Evolutionary conservation across 2,797 vertebrate genomes (phyloP), one percentile per base, ranked within the genome.

Genomic region (Lagorchestes hirsutus): DNA sequence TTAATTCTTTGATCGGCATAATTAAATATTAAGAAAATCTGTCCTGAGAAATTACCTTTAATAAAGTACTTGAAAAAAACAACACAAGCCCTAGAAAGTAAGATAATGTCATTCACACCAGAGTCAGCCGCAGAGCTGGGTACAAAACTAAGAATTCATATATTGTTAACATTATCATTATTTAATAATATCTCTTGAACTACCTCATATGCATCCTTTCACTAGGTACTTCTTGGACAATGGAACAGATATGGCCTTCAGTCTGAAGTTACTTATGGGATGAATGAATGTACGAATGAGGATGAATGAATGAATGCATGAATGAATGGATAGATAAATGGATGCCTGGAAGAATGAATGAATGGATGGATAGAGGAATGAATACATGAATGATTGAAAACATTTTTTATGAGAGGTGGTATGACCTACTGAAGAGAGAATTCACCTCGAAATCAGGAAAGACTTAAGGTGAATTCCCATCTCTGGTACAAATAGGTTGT

Each of bases 201-300:
- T 94, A 92, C 93, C 94, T 91, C 91, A 96, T 94, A 67, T n/a
- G 94, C 52, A 93, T 97, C 28, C 90, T 91, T 94, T 97, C 58
- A 55, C 82, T 0, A 1, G 28, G 91, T 93, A 94, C 91, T 93
- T 96, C 92, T 95, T 82, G 94, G 62, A 94, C 57, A 46, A 93
- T 0, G 8, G 96, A 96, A 58, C 82, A 97, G 95, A 95, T 94
- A 96, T 3, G 1, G 91, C 95, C 50, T 55, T 96, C 82, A 95
- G 74, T 90, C 95, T 94, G 50, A 93, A 95, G 90, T 92, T 94
- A 56, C 91, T 59, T 29, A 29, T 31, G 12, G 58, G 29, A 59
- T 58, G 27, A 58, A 56, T 56, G 55, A 13, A 57, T 57, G 22
- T 1, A 57, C 24, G 5, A 13, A 57, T 57, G 56, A 13, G 54